Evolutionary conservation across 2,797 vertebrate genomes (phyloP).

Genomic region (Microctenopoma steveboyesi): DNA sequence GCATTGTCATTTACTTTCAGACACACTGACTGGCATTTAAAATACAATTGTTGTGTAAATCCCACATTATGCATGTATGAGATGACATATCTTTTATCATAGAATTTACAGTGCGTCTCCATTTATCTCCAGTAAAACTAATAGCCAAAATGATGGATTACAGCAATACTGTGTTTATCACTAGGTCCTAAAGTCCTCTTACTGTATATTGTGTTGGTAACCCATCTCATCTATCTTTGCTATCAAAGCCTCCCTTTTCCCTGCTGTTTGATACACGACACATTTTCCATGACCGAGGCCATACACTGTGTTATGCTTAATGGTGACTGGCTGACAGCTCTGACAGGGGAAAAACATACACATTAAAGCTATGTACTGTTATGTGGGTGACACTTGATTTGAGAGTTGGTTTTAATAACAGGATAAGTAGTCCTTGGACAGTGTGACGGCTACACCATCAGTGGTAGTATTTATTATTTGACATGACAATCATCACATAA

Average conservation of each 20-base stretch:
- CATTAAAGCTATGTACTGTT: conserved; percentile 10
- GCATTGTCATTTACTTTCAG: conserved; percentile 50
- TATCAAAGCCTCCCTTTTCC: conserved; percentile 16
- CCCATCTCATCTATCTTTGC: conserved; percentile 55
- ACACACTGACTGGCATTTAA: conserved; percentile 14
- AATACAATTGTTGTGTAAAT: background rate
- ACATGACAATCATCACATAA: too few relatives aligned
- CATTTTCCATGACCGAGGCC: conserved; percentile 34
- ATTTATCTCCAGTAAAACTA: conserved; percentile 60
- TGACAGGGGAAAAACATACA: conserved; percentile 31
- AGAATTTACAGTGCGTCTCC: conserved; percentile 41
- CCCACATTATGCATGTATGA: conserved; percentile 31
- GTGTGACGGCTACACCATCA: too few relatives aligned
- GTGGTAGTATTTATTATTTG: too few relatives aligned
- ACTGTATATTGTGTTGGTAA: conserved; percentile 58
- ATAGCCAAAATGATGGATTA: conserved; percentile 67
- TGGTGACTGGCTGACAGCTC: conserved; percentile 26
- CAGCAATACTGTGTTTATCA: conserved; percentile 63
- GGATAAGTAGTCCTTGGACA: conserved; percentile 27
- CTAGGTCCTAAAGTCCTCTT: conserved; percentile 57
- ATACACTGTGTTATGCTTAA: conserved; percentile 47
- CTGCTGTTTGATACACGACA: conserved; percentile 45
- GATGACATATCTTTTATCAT: conserved; percentile 37
- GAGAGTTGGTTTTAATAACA: conserved; percentile 29
- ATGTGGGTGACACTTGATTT: conserved; percentile 23